Evolutionary conservation across 2,888 invertebrate species (phyloP), one percentile per base, ranked within the genome.

Genomic region (Coenonympha glycerion): DNA sequence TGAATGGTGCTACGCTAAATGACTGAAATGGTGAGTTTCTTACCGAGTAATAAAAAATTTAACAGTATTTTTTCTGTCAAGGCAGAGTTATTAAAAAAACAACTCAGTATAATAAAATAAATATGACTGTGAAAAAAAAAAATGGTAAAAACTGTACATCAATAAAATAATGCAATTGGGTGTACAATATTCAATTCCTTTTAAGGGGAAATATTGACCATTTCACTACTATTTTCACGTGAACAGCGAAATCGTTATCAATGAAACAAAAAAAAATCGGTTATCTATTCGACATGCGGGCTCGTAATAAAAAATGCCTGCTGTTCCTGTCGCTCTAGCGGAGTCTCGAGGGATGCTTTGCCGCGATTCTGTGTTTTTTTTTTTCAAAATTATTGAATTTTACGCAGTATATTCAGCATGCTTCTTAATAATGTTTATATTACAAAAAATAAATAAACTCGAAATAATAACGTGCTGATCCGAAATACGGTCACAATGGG

Each of bases 231-330:
- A 24, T 39, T 39, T n/a, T 39, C 15, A 39, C 9, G 39, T 24
- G 22, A 39, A 39, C 16, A 24, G 24, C 24, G 39, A 24, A 24
- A 39, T n/a, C 22, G 22, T 22, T 39, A 22, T 9, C 8, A 5
- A 9, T 39, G 39, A 15, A 39, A 24, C 13, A 22, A 37, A 37
- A 37, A 37, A 13, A 5, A 5, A 8, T 15, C 6, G 30, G 13
- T 9, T 39, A 39, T 39, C 39, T 39, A 39, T 39, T 15, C 39
- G 39, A 39, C 15, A 39, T 24, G 24, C 39, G 39, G 39, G 39
- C 24, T 15, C 21, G 37, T 39, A 39, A 39, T 39, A 39, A 39
- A n/a, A 39, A 39, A 24, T 16, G 15, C 39, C 39, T 9, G 24
- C 22, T 13, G 24, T 24, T 39, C 39, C 39, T 24, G 24, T 39